Conservation (phyloP, 2,888 invertebrate species). For the Mongoloraphidia duomilia region DNA sequence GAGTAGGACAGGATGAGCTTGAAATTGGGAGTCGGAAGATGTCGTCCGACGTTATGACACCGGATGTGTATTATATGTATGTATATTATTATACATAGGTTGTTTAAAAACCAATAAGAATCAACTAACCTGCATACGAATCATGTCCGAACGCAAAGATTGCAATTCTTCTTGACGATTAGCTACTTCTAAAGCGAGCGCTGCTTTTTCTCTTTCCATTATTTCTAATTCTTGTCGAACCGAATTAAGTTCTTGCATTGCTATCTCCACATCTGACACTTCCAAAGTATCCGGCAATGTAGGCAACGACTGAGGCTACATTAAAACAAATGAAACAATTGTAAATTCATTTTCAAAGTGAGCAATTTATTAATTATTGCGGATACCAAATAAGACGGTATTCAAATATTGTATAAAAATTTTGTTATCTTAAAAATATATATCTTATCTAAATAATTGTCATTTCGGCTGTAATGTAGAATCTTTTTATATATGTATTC, state of each 20-base stretch:
- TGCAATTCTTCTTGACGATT: slow-evolving; percentile 53
- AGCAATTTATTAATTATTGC: background rate
- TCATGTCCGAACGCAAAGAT: slow-evolving; percentile 50
- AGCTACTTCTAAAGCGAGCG: slow-evolving; percentile 47
- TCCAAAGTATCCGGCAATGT: slow-evolving; percentile 11
- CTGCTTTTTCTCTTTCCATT: slow-evolving; percentile 47
- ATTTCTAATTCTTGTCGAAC: slow-evolving; percentile 47
- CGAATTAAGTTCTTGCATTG: slow-evolving; percentile 47
- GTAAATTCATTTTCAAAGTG: too few species aligned
- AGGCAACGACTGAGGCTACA: background rate
- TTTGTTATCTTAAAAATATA: too few species aligned
- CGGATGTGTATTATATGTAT: too few species aligned
- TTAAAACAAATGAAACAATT: slow-evolving; percentile 2
- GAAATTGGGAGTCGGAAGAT: too few species aligned
- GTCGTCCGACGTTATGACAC: too few species aligned
- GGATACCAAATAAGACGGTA: background rate
- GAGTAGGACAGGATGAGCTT: too few species aligned
- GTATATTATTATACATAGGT: too few species aligned
- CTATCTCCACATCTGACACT: slow-evolving; percentile 20
- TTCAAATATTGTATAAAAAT: background rate
- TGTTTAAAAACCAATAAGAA: background rate
- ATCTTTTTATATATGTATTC: too few species aligned
- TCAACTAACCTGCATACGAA: slow-evolving; percentile 47
- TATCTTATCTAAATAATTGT: too few species aligned
- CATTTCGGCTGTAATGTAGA: too few species aligned